phyloP scores from a whole-genome alignment of 1,140 invertebrate species.

The Arion vulgaris region DNA sequence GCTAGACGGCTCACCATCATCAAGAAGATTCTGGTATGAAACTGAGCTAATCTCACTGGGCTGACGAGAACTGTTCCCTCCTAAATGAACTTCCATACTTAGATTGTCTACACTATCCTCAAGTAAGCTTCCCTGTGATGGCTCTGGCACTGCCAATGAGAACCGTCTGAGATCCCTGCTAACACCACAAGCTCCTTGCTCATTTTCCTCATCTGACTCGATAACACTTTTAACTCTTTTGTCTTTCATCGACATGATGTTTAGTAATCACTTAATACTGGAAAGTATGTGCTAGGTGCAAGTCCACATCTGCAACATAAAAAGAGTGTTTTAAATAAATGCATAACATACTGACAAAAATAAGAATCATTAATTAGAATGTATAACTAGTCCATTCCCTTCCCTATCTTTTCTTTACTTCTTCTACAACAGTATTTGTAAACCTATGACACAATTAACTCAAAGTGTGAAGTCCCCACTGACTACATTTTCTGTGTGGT shows the following conservation, averaged over 20 bases:
- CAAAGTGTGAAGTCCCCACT: too few relatives aligned
- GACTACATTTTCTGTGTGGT: too few relatives aligned
- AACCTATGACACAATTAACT: too few relatives aligned
- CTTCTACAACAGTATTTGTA: too few relatives aligned
- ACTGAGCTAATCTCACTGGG: slow-evolving; percentile 69
- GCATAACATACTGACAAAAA: background rate
- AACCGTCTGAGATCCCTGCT: background rate
- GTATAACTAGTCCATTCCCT: too few relatives aligned
- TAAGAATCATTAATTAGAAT: too few relatives aligned
- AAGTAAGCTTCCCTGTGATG: slow-evolving; percentile 46
- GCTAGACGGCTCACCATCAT: slow-evolving; percentile 58
- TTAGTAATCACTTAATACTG: too few relatives aligned
- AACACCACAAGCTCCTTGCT: slow-evolving; percentile 54
- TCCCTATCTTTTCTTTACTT: too few relatives aligned
- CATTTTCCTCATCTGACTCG: slow-evolving; percentile 44
- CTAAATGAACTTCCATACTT: slow-evolving; percentile 68
- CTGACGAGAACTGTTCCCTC: slow-evolving; percentile 66
- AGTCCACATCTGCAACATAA: too few relatives aligned
- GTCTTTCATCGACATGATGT: slow-evolving; percentile 33
- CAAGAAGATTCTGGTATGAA: slow-evolving; percentile 68
- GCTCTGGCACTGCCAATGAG: slow-evolving; percentile 40
- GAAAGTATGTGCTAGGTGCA: too few relatives aligned
- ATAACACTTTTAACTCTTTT: slow-evolving; percentile 21
- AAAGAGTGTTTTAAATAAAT: too few relatives aligned
- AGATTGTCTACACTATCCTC: slow-evolving; percentile 60